Conservation (phyloP, 2,113 vertebrate genomes). For the Odocoileus hemionus region DNA sequence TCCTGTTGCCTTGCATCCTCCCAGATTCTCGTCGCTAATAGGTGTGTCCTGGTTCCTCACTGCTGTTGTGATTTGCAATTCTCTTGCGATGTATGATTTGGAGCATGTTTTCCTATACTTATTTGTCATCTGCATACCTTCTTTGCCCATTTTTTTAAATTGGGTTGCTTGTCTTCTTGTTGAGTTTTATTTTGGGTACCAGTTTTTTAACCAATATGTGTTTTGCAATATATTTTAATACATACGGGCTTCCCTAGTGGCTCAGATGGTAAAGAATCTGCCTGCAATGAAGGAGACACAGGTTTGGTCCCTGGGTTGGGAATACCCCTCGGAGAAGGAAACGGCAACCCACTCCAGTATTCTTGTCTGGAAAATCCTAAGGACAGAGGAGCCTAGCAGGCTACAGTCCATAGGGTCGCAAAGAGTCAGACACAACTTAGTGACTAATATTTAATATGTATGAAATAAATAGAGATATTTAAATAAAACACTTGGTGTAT, state of each 20-base stretch:
- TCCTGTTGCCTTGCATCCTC: neutral
- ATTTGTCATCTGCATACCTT: neutral
- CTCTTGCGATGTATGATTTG: rapidly evolving
- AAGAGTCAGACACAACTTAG: neutral
- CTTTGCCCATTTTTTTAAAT: neutral
- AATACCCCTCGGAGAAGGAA: neutral
- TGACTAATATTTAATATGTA: neutral
- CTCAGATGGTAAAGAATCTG: neutral
- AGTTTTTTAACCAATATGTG: neutral
- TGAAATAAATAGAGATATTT: neutral
- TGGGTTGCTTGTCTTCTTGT: neutral
- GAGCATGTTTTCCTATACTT: too few relatives aligned
- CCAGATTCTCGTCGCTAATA: neutral
- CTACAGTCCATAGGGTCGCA: neutral
- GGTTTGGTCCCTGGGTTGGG: neutral
- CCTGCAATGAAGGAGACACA: neutral
- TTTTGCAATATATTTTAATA: neutral
- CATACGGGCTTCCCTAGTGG: neutral
- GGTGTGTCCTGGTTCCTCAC: neutral
- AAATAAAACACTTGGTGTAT: neutral
- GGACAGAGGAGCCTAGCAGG: neutral
- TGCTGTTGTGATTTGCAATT: neutral
- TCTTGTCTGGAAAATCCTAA: neutral
- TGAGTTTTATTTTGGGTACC: neutral
- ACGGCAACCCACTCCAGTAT: neutral